Conservation (phyloP, 1,140 invertebrate species). For the Scaptomyza montana region DNA sequence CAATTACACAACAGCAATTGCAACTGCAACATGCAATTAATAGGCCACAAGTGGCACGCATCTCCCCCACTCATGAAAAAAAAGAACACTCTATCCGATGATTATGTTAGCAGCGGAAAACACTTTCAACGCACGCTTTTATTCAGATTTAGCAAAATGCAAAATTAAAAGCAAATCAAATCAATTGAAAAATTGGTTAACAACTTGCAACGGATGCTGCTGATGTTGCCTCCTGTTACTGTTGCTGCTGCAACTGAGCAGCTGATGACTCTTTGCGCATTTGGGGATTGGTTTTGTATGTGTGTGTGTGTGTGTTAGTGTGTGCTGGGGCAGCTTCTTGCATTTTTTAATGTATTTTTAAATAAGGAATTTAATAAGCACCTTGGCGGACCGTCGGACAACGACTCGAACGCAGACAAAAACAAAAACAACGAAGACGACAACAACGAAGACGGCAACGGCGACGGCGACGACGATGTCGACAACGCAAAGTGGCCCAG, state of each 20-base stretch:
- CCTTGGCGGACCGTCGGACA: constrained; percentile 73
- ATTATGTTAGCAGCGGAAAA: constrained; percentile 60
- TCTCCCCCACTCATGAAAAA: constrained; percentile 4
- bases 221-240: constrained; percentile 32
- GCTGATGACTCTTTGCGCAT: constrained; percentile 20
- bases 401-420: constrained; percentile 37
- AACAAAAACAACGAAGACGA: constrained; percentile 34
- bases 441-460: constrained; percentile 16
- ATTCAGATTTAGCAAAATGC: constrained; percentile 61
- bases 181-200: constrained; percentile 45
- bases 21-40: constrained; percentile 58
- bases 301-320: constrained; percentile 39
- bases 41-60: constrained; percentile 65
- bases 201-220: constrained; percentile 43
- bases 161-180: constrained; percentile 71
- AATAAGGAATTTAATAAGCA: constrained; percentile 83
- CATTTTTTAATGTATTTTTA: constrained; percentile 83
- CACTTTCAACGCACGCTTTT: constrained; percentile 77
- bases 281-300: constrained; percentile 48
- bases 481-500: constrained; percentile 80
- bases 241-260: constrained; percentile 24
- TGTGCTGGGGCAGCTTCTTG: constrained; percentile 72
- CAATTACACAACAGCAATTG: constrained; percentile 33
- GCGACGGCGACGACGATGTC: constrained; percentile 54
- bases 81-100: constrained; percentile 27